Base-by-base conservation (phyloP, 2,888 invertebrate genomes). In the Eurytoma adleriae region DNA sequence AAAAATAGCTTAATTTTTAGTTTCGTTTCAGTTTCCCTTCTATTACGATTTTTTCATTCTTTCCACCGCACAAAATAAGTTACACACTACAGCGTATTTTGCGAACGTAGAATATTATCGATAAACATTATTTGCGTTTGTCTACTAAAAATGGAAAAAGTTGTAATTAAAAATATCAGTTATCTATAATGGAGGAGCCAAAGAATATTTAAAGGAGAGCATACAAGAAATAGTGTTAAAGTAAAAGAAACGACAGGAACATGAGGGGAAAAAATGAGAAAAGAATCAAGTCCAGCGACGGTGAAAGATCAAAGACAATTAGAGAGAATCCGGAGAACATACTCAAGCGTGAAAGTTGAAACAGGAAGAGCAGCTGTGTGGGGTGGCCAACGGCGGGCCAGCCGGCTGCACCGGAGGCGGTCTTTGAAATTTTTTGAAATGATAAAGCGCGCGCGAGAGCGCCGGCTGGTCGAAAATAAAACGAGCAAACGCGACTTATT, bases 251-350 rank as follows among this genome's bases (percentile, higher is more conserved):
- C 40, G 40, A 4, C 40, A 7, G 30, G 30, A 30, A 40, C 40
- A 5, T 7, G 40, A 40, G 40, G 7, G 7, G 7, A 7, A 52
- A 67, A 67, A 67, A 67, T 14, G 27, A 52, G 52, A 16, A 67
- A 52, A 52, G 52, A 14, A 12, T 73, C 71, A 80, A 78, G 71
- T 61, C 74, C 72, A 69, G 61, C 52, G 71, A 68, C 69, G 77
- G 59, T 57, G 61, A 82, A 61, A 77, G 70, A 82, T 67, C 79
- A 75, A 76, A 70, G 76, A 73, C 77, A 75, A 78, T 68, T 50
- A 76, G 30, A 24, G 50, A 16, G 16, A 16, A 20, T 40, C 20
- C 27, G 12, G 54, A 62, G 40, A 40, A 18, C 18, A 18, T 64
- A 64, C 48, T 48, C 24, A n/a, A 68, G 68, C 54, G 48, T 54